Base-by-base conservation (phyloP, 2,888 invertebrate species). In the Archips crataeganus region DNA sequence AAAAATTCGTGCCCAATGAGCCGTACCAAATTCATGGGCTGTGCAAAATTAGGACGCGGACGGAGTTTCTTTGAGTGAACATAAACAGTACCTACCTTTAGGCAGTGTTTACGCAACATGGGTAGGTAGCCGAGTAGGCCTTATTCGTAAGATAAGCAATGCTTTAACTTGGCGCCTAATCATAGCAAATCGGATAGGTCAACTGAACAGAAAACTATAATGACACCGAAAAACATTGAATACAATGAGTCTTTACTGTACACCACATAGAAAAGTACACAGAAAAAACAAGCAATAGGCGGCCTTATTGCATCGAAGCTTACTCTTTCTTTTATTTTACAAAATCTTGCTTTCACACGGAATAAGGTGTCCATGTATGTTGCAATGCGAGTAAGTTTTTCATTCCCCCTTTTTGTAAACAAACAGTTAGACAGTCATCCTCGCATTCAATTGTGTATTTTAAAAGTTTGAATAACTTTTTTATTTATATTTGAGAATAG, bases 1-100 rank as follows among this genome's bases (percentile, higher is more conserved):
- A 69, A 63, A 74, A 70, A 64, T 61, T 75, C 71, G 74, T 76
- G 76, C n/a, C 70, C 73, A 75, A 71, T 76, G 77, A 78, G 49
- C 65, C 77, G 77, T 77, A 65, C 74, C 73, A 76, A 78, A 75
- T 69, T 63, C 71, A 67, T 75, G 74, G 70, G 66, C 68, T 49
- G 64, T 74, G 67, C 64, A 74, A 70, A 76, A 76, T 77, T 76
- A 71, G 71, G 61, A 71, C 65, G 67, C 70, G 71, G 61, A 71
- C 65, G 67, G 45, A 70, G 71, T 65, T 71, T 70, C 69, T 71
- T 51, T 39, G 54, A 76, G 59, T 59, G 67, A 49, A 63, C 71
- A 68, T 39, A 74, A 74, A 67, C 54, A 54, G 54, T 23, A 39
- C 51, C 23, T 74, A 39, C 57, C 66, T 59, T 62, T 63, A 63